Evolutionary conservation across 2,888 invertebrate species (phyloP), one percentile per base, ranked within the genome.

Genomic region (Melanophora roralis): DNA sequence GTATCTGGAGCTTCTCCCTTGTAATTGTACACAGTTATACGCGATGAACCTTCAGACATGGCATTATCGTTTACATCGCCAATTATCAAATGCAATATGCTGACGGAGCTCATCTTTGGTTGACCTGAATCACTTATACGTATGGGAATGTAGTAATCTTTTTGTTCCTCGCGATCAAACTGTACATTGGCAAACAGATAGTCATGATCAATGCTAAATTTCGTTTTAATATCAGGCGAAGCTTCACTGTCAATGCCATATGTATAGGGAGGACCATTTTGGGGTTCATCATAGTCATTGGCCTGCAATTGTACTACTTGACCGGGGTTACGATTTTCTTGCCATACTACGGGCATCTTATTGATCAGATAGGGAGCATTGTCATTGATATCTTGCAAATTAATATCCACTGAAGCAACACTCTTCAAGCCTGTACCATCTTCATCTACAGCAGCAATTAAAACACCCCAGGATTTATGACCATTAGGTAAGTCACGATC

Each of bases 1-100:
- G 95, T 95, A 81, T 95, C 93, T 0, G 94, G 95, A 0, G 94
- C 93, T 84, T 94, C 93, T 78, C 96, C 96, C 93, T 94, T 95
- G 88, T 97, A 99, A 87, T 97, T 97, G 90, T 98, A 98, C 1
- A 99, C 96, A 86, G 97, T 96, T 84, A 99, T 97, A 80, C 94
- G 93, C 87, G 98, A 98, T 34, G 93, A 93, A 0, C 98, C 99
- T 53, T 95, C 93, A 55, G 92, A 91, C 95, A 98, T 99, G 1
- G 93, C 91, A 88, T 98, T 98, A 88, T 98, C 98, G 88, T 99
- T 99, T 78, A 93, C 92, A 90, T 99, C 99, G 3, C 98, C 98
- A 82, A 99, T 98, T 43, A 97, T 95, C 12, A 98, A 94, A 71
- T 94, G 95, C 14, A 98, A 91, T 11, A 94, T 94, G 81, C 97